Base-by-base conservation (phyloP, 2,888 invertebrate genomes). In the Heliconius cydno region DNA sequence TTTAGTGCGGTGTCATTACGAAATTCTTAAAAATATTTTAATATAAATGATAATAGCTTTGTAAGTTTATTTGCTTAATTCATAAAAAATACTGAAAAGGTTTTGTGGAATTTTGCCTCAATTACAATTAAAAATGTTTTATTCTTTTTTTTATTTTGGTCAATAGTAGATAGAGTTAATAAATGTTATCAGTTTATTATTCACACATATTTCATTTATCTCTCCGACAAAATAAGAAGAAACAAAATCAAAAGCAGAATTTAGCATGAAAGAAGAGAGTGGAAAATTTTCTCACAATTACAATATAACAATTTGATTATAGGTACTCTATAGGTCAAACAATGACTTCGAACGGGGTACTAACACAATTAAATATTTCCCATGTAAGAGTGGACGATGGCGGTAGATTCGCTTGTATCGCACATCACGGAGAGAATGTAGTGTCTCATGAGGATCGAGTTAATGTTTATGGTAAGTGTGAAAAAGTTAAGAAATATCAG, bases 331-430 rank as follows among this genome's bases (percentile, higher is more conserved):
- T 92, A 67, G 92, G 93, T 0, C 95, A 95, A 83, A 90, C 89
- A 0, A 91, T 94, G 92, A 83, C 91, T 0, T 84, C 90, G 1
- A 92, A 92, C 22, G 92, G 92, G 2, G 91, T 94, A 0, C 83
- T 89, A 12, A 89, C 91, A 0, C 93, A 94, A 67, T 90, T 96
- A 7, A 96, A 96, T 88, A 95, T 96, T 85, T 95, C 96, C 34
- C 93, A 95, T 30, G 88, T 94, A 28, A 91, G 95, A 81, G 95
- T 96, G 0, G 95, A 96, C n/a, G 96, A 96, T 84, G 96, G 96
- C 0, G 96, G 96, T 0, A 88, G 96, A 22, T 96, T 96, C 86
- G 94, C 96, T 0, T 97, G 97, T 85, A 89, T 94, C 0, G 96
- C 96, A 0, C 90, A 93, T 38, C 91, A 93, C 71, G 94, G 91